phyloP scores from a whole-genome alignment of 2,888 invertebrate species.

The Ochropleura leucogaster region DNA sequence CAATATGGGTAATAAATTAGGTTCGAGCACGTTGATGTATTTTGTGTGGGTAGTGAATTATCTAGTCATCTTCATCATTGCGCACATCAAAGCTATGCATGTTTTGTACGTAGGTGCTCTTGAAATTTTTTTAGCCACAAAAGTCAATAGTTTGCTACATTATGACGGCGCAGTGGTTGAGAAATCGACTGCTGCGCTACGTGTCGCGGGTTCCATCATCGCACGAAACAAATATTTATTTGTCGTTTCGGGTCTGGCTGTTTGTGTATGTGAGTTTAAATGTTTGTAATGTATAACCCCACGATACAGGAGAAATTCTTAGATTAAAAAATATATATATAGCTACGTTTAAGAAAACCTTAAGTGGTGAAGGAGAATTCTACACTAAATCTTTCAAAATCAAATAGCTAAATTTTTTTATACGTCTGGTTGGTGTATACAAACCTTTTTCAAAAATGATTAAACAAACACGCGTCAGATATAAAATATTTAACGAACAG shows the following conservation, averaged over 20 bases:
- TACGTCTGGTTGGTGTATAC: neutral
- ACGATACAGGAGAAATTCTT: too few species aligned
- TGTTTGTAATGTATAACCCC: too few species aligned
- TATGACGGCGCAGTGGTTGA: neutral
- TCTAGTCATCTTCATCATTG: neutral
- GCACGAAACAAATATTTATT: too few species aligned
- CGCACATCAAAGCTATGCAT: neutral
- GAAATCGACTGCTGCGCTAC: too few species aligned
- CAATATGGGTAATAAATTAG: slow-evolving; percentile 25
- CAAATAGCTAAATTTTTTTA: neutral
- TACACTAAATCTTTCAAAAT: neutral
- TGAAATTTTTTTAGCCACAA: neutral
- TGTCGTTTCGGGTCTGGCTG: too few species aligned
- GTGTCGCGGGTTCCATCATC: too few species aligned
- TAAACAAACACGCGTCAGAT: neutral
- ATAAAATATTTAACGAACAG: neutral
- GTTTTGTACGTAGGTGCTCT: neutral
- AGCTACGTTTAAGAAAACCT: neutral
- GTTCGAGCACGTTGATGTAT: slow-evolving; percentile 25
- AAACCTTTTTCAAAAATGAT: neutral
- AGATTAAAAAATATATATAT: too few species aligned
- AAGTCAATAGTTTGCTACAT: neutral
- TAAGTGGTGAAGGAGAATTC: neutral
- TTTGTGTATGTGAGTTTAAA: too few species aligned
- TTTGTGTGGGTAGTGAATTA: slow-evolving; percentile 27